Base-by-base conservation (phyloP, 1,140 invertebrate genomes). In the Lasioglossum baleicum region DNA sequence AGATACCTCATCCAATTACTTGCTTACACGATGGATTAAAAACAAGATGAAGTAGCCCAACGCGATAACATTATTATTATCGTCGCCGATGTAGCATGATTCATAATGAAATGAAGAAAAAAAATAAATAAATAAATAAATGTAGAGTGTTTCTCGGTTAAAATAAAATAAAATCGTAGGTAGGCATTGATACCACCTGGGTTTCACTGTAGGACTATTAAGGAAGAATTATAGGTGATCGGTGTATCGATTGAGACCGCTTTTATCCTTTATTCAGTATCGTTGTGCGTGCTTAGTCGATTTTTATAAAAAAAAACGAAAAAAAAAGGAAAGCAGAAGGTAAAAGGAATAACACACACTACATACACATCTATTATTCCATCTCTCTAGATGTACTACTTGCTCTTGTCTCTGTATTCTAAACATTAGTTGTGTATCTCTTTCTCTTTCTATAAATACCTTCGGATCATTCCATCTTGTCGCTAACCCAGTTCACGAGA, bases 1-100 rank as follows among this genome's bases (percentile, higher is more conserved):
- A 78, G 83, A 69, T 72, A 75, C 61, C 60, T 65, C 58, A 60
- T 82, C 53, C 67, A 77, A 81, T 82, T 79, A 75, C 70, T 79
- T 78, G 60, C 83, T 77, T 76, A 60, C 74, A 79, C 58, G 58
- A 80, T 67, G 82, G 58, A 77, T 83, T 66, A 40, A 73, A 63
- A 74, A 80, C 66, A 68, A 80, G 77, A 80, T 68, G 78, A 73
- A 80, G 42, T 73, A 79, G 61, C 61, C 58, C 48, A 58, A 72
- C 44, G 67, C 60, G 60, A 65, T 72, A 72, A 44, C 20, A 68
- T n/a, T n/a, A 53, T 68, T 75, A 71, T 65, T 68, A 67, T 67
- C 78, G 78, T 61, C 44, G 20, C 53, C 15, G 72, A 61, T 75
- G 22, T 67, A 80, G 56, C 53, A 71, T 68, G 63, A 75, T 56